phyloP scores from a whole-genome alignment of 2,888 invertebrate genomes.

The Zhuqinia jingwanae region DNA sequence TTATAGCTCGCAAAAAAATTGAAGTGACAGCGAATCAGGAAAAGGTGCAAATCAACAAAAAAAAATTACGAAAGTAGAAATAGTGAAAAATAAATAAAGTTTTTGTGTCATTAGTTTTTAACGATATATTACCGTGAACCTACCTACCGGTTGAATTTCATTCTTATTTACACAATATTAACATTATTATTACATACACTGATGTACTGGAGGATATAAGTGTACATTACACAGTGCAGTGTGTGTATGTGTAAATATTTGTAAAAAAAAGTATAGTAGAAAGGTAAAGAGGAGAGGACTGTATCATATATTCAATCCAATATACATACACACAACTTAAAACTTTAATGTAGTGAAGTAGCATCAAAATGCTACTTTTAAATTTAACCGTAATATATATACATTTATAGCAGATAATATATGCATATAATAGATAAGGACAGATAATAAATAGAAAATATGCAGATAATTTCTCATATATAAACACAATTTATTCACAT shows the following conservation, averaged over 20 bases:
- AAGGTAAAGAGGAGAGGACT: too few species aligned
- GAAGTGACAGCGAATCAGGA: conserved; percentile 55
- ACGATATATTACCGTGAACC: conserved; percentile 36
- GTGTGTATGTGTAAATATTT: neutral
- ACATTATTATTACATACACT: neutral
- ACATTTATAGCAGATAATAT: too few species aligned
- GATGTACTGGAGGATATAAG: neutral
- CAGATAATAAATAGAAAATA: too few species aligned
- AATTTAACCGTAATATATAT: too few species aligned
- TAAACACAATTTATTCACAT: neutral
- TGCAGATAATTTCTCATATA: too few species aligned
- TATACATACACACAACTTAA: too few species aligned
- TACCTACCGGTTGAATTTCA: conserved; percentile 55
- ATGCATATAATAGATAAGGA: too few species aligned
- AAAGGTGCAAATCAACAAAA: conserved; percentile 60
- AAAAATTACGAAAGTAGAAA: neutral
- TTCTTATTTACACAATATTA: conserved; percentile 19
- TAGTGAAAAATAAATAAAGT: neutral
- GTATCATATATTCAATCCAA: too few species aligned
- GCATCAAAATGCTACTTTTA: too few species aligned
- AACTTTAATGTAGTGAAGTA: too few species aligned
- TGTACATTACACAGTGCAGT: neutral
- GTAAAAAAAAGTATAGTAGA: too few species aligned
- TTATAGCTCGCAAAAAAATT: neutral
- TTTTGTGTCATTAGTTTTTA: conserved; percentile 12